Evolutionary conservation across 2,888 invertebrate genomes (phyloP), one percentile per base, ranked within the genome.

Genomic region (Thymelicus sylvestris): DNA sequence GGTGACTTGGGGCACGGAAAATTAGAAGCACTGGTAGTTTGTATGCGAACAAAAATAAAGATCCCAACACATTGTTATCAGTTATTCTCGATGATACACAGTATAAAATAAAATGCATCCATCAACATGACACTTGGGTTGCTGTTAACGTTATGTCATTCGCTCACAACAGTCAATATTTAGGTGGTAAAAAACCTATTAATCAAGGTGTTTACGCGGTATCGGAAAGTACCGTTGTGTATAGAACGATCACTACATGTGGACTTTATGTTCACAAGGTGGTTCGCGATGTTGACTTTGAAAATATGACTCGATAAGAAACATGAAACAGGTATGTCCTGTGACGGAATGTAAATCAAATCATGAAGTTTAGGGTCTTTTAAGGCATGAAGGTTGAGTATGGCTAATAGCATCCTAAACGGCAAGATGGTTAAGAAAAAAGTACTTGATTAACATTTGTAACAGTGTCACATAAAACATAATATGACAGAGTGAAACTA

Each of bases 151-250:
- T 31, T 31, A 31, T 31, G 31, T 31, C 31, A 31, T 31, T 31
- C 31, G 31, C 31, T 31, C 31, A 41, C 59, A 59, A 31, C 52
- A 63, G n/a, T 63, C 62, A 68, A 62, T 68, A 50, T 68, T 68
- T 68, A 47, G 62, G 44, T 55, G 62, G 62, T 63, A 67, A 67
- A 67, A 55, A 52, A 68, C 61, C 68, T 41, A 68, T 72, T 72
- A 65, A 67, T 72, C 72, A 67, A 61, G 67, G 24, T 72, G 67
- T 72, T 68, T 64, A 68, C 68, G 50, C n/a, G 19, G 24, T 48
- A 66, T 48, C 63, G 72, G 72, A 72, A 72, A 72, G 63, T 66
- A 50, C 72, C 69, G 12, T 39, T 72, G 66, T 73, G 66, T 74
- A 65, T 52, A 64, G 68, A 70, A 62, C 65, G 24, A 55, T 55